Conservation (phyloP, 2,797 vertebrate species). For the Mormyrops attenuatus region DNA sequence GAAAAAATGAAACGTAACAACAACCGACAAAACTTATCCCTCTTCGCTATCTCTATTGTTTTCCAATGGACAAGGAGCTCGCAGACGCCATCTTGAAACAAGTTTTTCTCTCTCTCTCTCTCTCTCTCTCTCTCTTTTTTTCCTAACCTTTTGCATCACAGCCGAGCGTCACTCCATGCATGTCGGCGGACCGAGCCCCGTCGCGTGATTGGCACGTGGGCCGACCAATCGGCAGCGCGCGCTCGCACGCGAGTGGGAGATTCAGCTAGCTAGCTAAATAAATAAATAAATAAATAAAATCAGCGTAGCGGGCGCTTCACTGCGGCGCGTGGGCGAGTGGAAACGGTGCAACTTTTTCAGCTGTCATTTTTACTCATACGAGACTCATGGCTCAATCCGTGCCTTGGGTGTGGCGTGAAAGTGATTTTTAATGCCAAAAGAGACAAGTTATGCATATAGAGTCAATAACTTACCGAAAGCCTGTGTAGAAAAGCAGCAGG, state of each 20-base stretch:
- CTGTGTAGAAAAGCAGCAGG: background rate
- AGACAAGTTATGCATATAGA: background rate
- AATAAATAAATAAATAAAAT: background rate
- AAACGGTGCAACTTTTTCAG: background rate
- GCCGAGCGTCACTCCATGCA: slow-evolving; percentile 37
- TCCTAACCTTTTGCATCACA: slow-evolving; percentile 39
- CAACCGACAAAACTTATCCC: slow-evolving; percentile 35
- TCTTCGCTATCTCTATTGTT: slow-evolving; percentile 65
- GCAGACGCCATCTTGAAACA: slow-evolving; percentile 70
- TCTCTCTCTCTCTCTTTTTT: slow-evolving; percentile 44
- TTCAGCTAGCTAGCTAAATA: background rate
- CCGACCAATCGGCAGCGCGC: slow-evolving; percentile 18
- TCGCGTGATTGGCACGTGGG: slow-evolving; percentile 16
- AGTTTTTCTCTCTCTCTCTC: slow-evolving; percentile 48
- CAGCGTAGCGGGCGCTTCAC: background rate
- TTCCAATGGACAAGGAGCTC: slow-evolving; percentile 59
- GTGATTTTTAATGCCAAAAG: background rate
- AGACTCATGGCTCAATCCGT: background rate
- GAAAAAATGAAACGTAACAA: slow-evolving; percentile 12
- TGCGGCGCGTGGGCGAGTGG: slow-evolving; percentile 13
- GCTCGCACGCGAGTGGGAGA: background rate
- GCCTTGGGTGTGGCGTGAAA: background rate
- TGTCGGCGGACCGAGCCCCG: slow-evolving; percentile 34
- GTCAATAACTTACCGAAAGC: background rate
- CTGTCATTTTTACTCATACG: slow-evolving; percentile 11